A percentile compares a stretch with the other conserved stretches of the same genome.
These are phyloP conservation scores for Phallusia fumigata DNA, from an alignment of 23 tunicate genomes.

Conservation along the genomic window DNA sequence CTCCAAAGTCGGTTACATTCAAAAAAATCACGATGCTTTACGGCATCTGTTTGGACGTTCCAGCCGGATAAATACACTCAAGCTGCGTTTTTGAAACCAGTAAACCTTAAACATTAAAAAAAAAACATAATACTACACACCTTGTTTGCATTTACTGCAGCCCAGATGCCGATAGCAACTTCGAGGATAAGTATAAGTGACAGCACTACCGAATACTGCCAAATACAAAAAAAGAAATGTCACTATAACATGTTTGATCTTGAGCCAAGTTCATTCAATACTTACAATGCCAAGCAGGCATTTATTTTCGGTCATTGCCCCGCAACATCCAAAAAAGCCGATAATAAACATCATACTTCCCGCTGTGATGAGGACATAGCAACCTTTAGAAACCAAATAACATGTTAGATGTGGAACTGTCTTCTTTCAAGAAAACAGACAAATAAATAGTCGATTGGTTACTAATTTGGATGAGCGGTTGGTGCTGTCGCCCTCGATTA, in stretches of 20 bases:
- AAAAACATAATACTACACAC: background rate
- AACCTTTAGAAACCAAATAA: no score
- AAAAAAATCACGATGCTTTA: no score
- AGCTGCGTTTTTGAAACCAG: conserved; percentile 41
- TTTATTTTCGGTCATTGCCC: conserved; percentile 49
- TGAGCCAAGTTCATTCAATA: background rate
- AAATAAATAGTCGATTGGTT: no score
- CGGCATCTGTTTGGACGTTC: no score
- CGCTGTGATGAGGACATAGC: conserved; percentile 35
- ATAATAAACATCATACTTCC: conserved; percentile 41
- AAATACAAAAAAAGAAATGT: background rate
- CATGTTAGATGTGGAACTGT: background rate
- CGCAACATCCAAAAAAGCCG: conserved; percentile 52
- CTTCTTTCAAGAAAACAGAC: background rate
- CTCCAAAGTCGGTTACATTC: no score
- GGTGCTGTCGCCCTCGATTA: no score
- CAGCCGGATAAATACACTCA: conserved; percentile 27
- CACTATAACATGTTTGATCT: background rate
- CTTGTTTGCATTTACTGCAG: conserved; percentile 24
- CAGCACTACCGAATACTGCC: conserved; percentile 34
- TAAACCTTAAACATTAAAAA: conserved; percentile 3
- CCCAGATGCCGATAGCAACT: conserved; percentile 45
- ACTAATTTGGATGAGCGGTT: no score
- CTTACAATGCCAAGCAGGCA: conserved; percentile 36
- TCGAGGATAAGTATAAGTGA: conserved; percentile 25